Base-by-base conservation (phyloP, 2,797 vertebrate genomes). In the Gobionotothen gibberifrons region DNA sequence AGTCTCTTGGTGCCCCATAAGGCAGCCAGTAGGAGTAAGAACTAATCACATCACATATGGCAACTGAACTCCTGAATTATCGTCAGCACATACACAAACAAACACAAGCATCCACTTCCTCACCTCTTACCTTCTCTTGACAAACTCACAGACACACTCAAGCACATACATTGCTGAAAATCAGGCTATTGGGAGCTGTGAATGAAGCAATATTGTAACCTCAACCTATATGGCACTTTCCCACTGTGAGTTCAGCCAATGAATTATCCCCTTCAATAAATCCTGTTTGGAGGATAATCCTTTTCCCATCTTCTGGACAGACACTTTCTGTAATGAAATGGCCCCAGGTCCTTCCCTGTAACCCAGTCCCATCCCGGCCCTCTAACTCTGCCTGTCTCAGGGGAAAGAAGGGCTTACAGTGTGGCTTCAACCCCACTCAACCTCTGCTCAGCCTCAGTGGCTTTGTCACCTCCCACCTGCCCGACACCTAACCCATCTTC, bases 251-350 rank as follows among this genome's bases (percentile, higher is more conserved):
- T 94, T 94, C 92, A 92, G 91, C 94, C 93, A 91, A 94, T 91
- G 92, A 95, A 94, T 95, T 93, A 93, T 94, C 93, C 93, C 92
- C 93, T 95, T 90, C 90, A 94, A 94, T 93, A 95, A 95, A 95
- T 95, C 94, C 94, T 93, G 92, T 95, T 95, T 94, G 93, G 89
- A 87, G 94, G 93, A 95, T 95, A 95, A 95, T 94, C 94, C 93
- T 89, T 94, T 95, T 94, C 92, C 93, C 93, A 94, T 95, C 94
- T 94, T 93, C 91, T 92, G 93, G 93, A 94, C 93, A 93, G 94
- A 95, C 93, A 95, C 94, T 95, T 94, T 95, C 93, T 87, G 93
- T 95, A 95, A 95, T 95, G 93, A 95, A 95, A 95, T 93, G 93
- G 92, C 93, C 93, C 86, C 76, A 72, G 93, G 93, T 92, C 87